These are phyloP conservation scores for Cepaea nemoralis DNA, from an alignment of 1,140 invertebrate genomes.

Conservation along the genomic window DNA sequence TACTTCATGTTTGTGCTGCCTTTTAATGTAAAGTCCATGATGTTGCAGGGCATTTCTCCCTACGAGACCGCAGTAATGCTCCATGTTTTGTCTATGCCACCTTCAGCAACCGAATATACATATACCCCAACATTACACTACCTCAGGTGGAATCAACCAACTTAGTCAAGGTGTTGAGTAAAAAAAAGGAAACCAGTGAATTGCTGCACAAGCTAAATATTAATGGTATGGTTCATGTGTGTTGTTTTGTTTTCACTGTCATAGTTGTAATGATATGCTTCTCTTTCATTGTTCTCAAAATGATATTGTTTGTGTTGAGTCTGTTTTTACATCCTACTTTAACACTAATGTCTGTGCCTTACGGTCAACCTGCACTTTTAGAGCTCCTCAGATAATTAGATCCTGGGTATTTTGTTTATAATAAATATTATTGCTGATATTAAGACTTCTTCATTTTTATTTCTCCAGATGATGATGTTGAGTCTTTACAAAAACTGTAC, in stretches of 20 bases:
- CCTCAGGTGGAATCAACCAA: conserved; percentile 64
- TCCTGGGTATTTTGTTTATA: no score
- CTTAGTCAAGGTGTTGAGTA: conserved; percentile 62
- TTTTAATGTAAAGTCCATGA: not conserved
- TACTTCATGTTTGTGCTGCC: no score
- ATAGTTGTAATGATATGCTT: no score
- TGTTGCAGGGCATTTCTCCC: conserved; percentile 74
- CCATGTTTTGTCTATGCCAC: conserved; percentile 82
- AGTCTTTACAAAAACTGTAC: conserved; percentile 12
- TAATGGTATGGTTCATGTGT: conserved; percentile 51
- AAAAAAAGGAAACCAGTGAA: conserved; percentile 52
- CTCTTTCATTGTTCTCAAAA: no score
- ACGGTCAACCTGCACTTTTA: no score
- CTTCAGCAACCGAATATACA: conserved; percentile 79
- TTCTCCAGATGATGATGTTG: conserved; percentile 25
- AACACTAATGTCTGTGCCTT: no score
- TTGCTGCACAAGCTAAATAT: conserved; percentile 59
- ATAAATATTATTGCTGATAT: no score
- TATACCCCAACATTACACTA: conserved; percentile 73
- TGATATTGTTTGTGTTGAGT: no score
- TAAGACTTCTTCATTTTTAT: not conserved
- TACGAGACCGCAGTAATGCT: conserved; percentile 72
- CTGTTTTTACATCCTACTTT: no score
- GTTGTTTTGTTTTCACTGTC: not conserved
- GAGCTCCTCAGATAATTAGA: no score